These are phyloP conservation scores for Tachystola acroxantha DNA, from an alignment of 2,888 invertebrate genomes.

Conservation along the genomic window DNA sequence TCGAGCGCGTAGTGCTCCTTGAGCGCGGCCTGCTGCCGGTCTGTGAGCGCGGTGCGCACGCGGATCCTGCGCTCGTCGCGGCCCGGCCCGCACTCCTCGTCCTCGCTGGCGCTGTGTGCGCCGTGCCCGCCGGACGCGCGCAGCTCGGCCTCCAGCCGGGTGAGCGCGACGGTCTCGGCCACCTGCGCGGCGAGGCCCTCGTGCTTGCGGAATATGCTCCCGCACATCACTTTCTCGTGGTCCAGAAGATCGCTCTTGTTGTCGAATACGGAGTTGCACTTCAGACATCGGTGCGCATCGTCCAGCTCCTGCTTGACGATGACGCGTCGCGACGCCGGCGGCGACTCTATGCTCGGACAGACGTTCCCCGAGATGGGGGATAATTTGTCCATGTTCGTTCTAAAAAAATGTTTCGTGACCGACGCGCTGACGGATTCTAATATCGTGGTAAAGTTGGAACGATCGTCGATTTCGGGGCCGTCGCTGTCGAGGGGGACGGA, in stretches of 20 bases:
- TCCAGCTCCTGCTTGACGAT: constrained; percentile 58
- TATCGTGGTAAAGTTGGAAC: constrained; percentile 83
- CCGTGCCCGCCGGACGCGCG: constrained; percentile 71
- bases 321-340: constrained; percentile 39
- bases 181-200: constrained; percentile 89
- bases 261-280: constrained; percentile 78
- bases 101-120: constrained; percentile 79
- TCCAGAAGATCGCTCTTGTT: constrained; percentile 81
- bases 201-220: constrained; percentile 78
- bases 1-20: constrained; percentile 94
- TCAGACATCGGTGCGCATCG: constrained; percentile 71
- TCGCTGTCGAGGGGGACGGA: constrained; percentile 54
- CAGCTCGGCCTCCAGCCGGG: constrained; percentile 69
- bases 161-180: constrained; percentile 81
- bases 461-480: constrained; percentile 54
- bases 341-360: constrained; percentile 54
- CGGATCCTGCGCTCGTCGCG: constrained; percentile 86
- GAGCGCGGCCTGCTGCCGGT: constrained; percentile 93
- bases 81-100: constrained; percentile 76
- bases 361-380: constrained; percentile 75
- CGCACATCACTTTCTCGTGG: constrained; percentile 83
- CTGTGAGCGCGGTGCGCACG: constrained; percentile 95
- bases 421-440: constrained; percentile 86
- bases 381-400: constrained; percentile 82
- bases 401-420: constrained; percentile 85